Evolutionary conservation across 2,888 invertebrate species (phyloP).

Genomic region (Patella pellucida): DNA sequence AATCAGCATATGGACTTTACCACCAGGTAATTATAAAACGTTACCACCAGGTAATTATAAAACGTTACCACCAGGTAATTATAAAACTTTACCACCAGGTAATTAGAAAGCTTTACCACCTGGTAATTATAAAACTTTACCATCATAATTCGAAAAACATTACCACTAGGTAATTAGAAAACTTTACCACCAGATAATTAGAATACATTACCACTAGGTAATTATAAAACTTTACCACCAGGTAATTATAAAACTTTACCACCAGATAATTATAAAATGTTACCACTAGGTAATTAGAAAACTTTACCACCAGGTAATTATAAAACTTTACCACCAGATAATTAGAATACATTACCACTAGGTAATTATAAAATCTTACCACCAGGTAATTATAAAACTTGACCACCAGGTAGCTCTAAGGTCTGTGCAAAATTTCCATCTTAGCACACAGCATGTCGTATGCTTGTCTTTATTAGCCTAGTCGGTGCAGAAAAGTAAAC

Average conservation of each 20-base stretch:
- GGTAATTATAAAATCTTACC: conserved; percentile 72
- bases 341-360: no score
- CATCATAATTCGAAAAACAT: no score
- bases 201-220: conserved; percentile 72
- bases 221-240: conserved; percentile 27
- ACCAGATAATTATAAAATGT: conserved; percentile 58
- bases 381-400: conserved; percentile 59
- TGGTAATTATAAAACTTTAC: conserved; percentile 61
- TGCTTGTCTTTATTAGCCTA: no score
- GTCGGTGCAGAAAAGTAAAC: no score
- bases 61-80: conserved; percentile 74
- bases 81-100: no score
- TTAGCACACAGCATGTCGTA: no score
- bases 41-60: no score
- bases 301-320: conserved; percentile 74
- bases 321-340: no score
- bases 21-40: conserved; percentile 67
- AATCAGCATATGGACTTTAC: no score
- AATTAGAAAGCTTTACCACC: conserved; percentile 76
- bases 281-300: no score
- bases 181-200: conserved; percentile 73
- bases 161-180: conserved; percentile 72
- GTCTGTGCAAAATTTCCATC: no score
- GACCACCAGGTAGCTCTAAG: no score
- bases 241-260: conserved; percentile 81